A percentile compares a stretch with the other conserved stretches of the same genome.
phyloP scores from a whole-genome alignment of 2,797 vertebrate genomes.

The Astyanax mexicanus region DNA sequence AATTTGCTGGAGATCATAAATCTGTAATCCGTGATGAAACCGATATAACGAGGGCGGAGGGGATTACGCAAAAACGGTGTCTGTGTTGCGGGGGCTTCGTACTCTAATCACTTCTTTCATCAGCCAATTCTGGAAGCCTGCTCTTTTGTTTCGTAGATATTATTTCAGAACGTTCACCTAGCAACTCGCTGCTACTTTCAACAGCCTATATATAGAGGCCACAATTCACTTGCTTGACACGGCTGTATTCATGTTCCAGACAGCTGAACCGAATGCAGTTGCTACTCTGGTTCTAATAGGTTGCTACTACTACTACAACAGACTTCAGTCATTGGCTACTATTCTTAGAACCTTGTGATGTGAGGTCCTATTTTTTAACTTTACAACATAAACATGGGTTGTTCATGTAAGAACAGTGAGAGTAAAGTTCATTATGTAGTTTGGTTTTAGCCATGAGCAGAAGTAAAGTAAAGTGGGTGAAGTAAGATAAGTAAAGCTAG shows the following conservation, averaged over 20 bases:
- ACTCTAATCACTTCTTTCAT: constrained; percentile 12
- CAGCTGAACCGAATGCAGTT: constrained; percentile 50
- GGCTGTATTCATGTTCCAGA: constrained; percentile 50
- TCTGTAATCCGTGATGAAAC: constrained; percentile 15
- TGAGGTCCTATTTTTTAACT: background rate
- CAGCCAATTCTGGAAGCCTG: background rate
- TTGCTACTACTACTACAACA: background rate
- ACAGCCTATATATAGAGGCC: constrained; percentile 63
- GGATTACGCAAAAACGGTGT: constrained; percentile 2
- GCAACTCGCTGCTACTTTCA: constrained; percentile 58
- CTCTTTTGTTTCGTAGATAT: constrained; percentile 6
- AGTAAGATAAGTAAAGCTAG: too few species aligned
- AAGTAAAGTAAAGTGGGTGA: too few species aligned
- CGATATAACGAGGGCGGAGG: background rate
- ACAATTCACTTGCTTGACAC: constrained; percentile 40
- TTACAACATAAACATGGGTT: background rate
- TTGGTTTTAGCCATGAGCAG: too few species aligned
- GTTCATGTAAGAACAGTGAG: too few species aligned
- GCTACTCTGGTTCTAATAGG: background rate
- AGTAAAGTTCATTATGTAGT: too few species aligned
- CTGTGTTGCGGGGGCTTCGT: background rate
- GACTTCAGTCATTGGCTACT: constrained; percentile 3
- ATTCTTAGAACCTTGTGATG: background rate
- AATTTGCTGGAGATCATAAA: constrained; percentile 15
- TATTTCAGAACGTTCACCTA: constrained; percentile 55